Evolutionary conservation across 2,797 vertebrate species (phyloP), one percentile per base, ranked within the genome.

Genomic region (Sebastes nivosus): DNA sequence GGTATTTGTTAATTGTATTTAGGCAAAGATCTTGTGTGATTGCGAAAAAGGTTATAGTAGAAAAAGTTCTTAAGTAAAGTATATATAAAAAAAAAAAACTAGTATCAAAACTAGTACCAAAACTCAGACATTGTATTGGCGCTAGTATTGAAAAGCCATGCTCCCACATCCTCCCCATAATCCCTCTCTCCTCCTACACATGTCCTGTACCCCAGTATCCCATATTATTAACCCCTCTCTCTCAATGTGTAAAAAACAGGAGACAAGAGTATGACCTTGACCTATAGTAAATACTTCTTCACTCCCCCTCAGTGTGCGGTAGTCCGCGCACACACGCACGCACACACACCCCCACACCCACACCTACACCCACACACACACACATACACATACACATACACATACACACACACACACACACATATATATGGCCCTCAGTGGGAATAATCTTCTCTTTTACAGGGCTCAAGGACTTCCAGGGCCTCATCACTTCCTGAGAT

Each of bases 401-500:
- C 1, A 38, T 1, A 42, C n/a, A n/a, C n/a, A 77, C 1, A 46
- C 34, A 60, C 1, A 6, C 38, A 78, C 2, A 57, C 12, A 72
- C 2, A 59, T 3, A 38, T 1, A 42, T 3, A 42, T 6, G 38
- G 42, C 32, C 16, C 11, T 25, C 30, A 79, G 24, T 60, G 61
- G 79, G 81, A 86, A 60, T 60, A 87, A 73, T 71, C 50, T 73
- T 80, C 70, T 18, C 79, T 65, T 73, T 86, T 73, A 55, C 74
- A 71, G n/a, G 34, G 70, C 85, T 87, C 84, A 90, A 91, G 87
- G 87, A 83, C 83, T 67, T 27, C 59, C 54, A 61, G 30, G 67
- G 63, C 70, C 59, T 81, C 85, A 87, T 89, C 80, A 80, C 61
- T 86, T 88, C 68, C 58, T 8, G 12, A 81, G 55, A 88, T 73